Evolutionary conservation across 2,113 vertebrate species (phyloP), one percentile per base, ranked within the genome.

Genomic region (Setophaga kirtlandii): DNA sequence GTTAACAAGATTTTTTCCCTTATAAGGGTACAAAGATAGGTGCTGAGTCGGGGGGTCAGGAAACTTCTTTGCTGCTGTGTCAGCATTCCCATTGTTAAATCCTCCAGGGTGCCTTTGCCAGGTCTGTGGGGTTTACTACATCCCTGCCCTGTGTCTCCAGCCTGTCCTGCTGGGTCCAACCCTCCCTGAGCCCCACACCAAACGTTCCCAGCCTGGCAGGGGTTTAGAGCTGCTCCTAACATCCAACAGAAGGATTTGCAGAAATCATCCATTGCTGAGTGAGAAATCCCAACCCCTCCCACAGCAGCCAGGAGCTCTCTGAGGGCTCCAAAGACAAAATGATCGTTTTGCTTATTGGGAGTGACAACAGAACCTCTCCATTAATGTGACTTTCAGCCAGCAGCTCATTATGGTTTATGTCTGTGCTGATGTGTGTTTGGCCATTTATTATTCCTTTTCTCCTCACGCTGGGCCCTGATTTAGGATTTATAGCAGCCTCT

Each of bases 401-500:
- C 93, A 93, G 78, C 81, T 93, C 87, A 17, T 91, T 88, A 65
- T 93, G 84, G 68, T 96, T 96, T 83, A 67, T 64, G 93, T 25
- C 91, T 63, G 50, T 77, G 84, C 75, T 89, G 87, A 76, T 85
- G 74, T 46, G 58, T 94, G 90, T 88, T 93, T 94, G 94, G 75
- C 93, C 85, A 52, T 90, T 96, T 58, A 50, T 90, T 93, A 23
- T 42, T 30, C 64, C 42, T 52, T 86, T 86, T 67, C 87, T 83
- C 19, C 3, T 89, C 42, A 3, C 52, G 55, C 65, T 85, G 67
- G 87, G 94, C 67, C 75, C 52, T 10, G 55, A 84, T 90, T 91
- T 91, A 74, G 82, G 93, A 97, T 96, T 96, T 94, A 93, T 74
- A 20, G 80, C 87, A 69, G 59, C 74, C 75, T 52, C 53, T 93